Evolutionary conservation across 2,113 vertebrate genomes (phyloP), one percentile per base, ranked within the genome.

Genomic region (Pao palembangensis): DNA sequence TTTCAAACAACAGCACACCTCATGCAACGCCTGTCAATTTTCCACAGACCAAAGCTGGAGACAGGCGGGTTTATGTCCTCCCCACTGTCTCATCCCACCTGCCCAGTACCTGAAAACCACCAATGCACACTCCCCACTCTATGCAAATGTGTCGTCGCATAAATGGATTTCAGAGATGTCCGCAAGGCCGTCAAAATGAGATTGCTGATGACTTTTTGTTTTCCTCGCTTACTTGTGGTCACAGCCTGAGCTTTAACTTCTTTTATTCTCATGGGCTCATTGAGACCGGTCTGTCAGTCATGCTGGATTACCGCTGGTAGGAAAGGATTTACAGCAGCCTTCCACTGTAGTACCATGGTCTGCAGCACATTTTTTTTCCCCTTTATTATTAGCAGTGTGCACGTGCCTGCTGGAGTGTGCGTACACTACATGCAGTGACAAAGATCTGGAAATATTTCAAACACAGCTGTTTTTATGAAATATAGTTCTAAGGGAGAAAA

Each of bases 261-360:
- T 12, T 52, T 55, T 17, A 50, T 59, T 51, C 65, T 61, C 60
- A 8, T 21, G 20, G 41, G 49, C 15, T n/a, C 38, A 15, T 4
- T n/a, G 20, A 25, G n/a, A 46, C 54, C 8, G 56, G 38, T 66
- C 49, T 55, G 31, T 76, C 49, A 64, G 28, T 56, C 64, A 48
- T 5, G 56, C 34, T 65, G 53, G 20, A 6, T 76, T 16, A 58
- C 21, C 23, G 0, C 19, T 55, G 51, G 16, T 14, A 1, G 20
- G 16, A 15, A 38, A 67, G 16, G 18, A 17, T 69, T 21, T 41
- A n/a, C 59, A 67, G 56, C 46, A 51, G 55, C 42, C 23, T 42
- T 69, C 55, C 13, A 20, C 14, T 3, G 25, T 64, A 38, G 34
- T 18, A 14, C 7, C 34, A 1, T 53, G 15, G 13, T 54, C 38